Conservation (phyloP, 2,888 invertebrate species). For the Aphidoletes aphidimyza region DNA sequence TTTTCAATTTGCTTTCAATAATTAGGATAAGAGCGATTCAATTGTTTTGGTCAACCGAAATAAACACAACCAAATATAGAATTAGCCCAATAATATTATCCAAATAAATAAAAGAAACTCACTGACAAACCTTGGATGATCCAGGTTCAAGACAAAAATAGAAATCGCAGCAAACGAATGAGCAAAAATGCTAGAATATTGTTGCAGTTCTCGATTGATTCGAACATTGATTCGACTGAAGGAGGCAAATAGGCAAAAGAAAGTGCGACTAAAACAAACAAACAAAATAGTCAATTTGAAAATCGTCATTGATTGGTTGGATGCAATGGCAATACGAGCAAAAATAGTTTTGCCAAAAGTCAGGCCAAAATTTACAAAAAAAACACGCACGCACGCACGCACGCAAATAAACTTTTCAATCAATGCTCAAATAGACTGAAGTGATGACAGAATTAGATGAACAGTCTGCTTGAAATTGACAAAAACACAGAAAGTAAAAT, state of each 20-base stretch:
- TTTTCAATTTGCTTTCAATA: too few relatives aligned
- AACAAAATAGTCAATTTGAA: neutral
- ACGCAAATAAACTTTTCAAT: neutral
- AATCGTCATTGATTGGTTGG: neutral
- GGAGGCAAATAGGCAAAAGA: neutral
- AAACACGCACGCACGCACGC: neutral
- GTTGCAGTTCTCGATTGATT: constrained; percentile 21
- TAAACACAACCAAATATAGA: constrained; percentile 12
- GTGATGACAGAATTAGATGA: neutral
- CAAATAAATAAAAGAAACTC: neutral
- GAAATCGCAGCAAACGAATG: neutral
- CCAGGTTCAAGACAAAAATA: neutral
- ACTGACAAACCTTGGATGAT: neutral
- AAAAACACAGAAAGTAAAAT: neutral
- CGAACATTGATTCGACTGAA: neutral
- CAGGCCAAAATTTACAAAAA: neutral
- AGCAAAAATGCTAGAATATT: neutral
- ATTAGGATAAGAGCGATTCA: constrained; percentile 29
- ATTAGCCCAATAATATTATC: constrained; percentile 11
- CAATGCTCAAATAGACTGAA: neutral
- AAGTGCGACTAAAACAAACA: neutral
- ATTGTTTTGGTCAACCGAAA: constrained; percentile 47
- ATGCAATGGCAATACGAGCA: neutral
- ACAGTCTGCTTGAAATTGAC: neutral
- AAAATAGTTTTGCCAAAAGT: neutral